A percentile compares a stretch with the other conserved stretches of the same genome.
These are phyloP conservation scores for Argyrosomus regius DNA, from an alignment of 2,797 vertebrate genomes.

Conservation along the genomic window DNA sequence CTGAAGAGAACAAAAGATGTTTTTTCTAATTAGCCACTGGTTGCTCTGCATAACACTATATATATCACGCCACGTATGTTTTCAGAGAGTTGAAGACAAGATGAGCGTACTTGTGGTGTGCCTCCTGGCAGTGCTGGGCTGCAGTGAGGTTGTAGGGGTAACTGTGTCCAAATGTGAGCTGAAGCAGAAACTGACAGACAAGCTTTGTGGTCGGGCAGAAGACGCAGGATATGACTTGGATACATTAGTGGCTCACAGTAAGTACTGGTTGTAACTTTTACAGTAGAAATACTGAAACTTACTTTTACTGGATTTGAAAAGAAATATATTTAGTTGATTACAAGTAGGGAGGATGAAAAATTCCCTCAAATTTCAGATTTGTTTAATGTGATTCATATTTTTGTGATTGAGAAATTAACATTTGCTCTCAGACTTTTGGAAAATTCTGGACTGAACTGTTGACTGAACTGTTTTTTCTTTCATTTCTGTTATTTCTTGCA, in stretches of 20 bases:
- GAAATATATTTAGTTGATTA: no score
- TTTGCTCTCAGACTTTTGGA: no score
- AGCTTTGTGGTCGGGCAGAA: no score
- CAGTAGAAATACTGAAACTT: no score
- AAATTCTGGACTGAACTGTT: no score
- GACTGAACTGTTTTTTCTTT: no score
- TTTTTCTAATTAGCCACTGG: neutral
- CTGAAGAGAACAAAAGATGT: constrained; percentile 36
- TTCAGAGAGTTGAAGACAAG: neutral
- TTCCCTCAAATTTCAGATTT: no score
- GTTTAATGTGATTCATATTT: no score
- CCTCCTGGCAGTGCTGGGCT: constrained; percentile 38
- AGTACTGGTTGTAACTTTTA: constrained; percentile 5
- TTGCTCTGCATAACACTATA: constrained; percentile 12
- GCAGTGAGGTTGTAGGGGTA: neutral
- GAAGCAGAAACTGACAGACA: neutral
- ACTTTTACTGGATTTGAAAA: no score
- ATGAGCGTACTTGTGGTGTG: constrained; percentile 51
- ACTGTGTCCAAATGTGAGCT: constrained; percentile 55
- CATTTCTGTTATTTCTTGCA: no score
- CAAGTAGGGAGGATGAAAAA: no score
- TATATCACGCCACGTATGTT: neutral
- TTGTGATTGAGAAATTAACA: no score
- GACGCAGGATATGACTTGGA: neutral
- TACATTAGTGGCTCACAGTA: constrained; percentile 44